A percentile compares a stretch with the other conserved stretches of the same genome.
Conservation (phyloP, 37 sponge, comb jelly and placozoan genomes). For the Ianthella basta region DNA sequence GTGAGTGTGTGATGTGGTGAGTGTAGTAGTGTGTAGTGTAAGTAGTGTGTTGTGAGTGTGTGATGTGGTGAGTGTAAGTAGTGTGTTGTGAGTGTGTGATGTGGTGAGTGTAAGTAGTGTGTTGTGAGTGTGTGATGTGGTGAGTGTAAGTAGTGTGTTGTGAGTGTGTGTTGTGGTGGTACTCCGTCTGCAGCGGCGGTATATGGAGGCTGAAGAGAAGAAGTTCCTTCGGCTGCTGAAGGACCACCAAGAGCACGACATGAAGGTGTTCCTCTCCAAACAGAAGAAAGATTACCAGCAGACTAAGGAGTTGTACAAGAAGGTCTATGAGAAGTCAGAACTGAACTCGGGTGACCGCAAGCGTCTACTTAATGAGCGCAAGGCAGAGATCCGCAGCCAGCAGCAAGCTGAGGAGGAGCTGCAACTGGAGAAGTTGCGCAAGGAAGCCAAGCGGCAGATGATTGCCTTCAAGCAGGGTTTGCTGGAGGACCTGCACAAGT, state of each 20-base stretch:
- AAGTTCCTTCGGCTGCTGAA: constrained; percentile 64
- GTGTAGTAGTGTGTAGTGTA: too few species aligned
- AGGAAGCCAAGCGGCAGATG: constrained; percentile 68
- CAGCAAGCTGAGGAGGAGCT: constrained; percentile 73
- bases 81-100: background rate
- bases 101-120: background rate
- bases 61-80: too few species aligned
- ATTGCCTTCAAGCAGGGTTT: constrained; percentile 69
- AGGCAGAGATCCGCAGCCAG: constrained; percentile 65
- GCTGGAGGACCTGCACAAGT: constrained; percentile 74
- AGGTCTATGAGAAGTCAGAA: constrained; percentile 68
- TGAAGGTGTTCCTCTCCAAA: constrained; percentile 84
- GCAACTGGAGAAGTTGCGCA: constrained; percentile 70
- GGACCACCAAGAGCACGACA: constrained; percentile 83
- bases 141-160: too few species aligned
- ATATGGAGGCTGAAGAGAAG: constrained; percentile 69
- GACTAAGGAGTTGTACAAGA: constrained; percentile 77
- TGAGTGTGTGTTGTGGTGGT: background rate
- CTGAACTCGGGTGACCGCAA: constrained; percentile 63
- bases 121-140: too few species aligned
- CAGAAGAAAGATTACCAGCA: constrained; percentile 85
- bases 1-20: background rate
- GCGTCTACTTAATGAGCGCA: constrained; percentile 69
- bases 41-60: too few species aligned
- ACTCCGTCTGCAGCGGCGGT: constrained; percentile 43